Conservation (phyloP, 2,113 vertebrate species). For the Hippocampus barbouri region DNA sequence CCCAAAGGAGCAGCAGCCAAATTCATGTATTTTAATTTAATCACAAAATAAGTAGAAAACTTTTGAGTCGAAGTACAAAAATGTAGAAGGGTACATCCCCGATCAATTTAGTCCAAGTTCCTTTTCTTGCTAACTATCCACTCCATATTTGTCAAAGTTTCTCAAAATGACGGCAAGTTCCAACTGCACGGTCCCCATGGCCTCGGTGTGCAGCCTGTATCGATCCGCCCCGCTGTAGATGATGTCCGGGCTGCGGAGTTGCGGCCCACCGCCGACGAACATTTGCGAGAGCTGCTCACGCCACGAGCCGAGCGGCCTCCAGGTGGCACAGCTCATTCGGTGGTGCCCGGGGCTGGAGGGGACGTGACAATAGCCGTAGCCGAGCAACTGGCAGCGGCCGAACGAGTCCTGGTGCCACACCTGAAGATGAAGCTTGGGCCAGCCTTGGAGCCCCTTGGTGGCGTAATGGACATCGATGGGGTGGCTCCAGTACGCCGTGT, state of each 20-base stretch:
- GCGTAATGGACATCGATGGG: conserved; percentile 87
- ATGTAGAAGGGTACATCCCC: not conserved
- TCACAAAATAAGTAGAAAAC: not conserved
- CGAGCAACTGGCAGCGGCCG: conserved; percentile 79
- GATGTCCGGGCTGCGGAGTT: conserved; percentile 78
- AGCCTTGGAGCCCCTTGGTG: conserved; percentile 88
- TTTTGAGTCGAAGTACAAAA: not conserved
- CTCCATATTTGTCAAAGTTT: conserved; percentile 84
- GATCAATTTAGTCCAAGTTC: not conserved
- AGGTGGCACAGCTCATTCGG: conserved; percentile 77
- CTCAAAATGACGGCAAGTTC: conserved; percentile 78
- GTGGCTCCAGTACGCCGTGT: conserved; percentile 86
- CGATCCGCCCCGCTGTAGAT: conserved; percentile 82
- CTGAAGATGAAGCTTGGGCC: conserved; percentile 87
- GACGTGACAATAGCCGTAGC: conserved; percentile 85
- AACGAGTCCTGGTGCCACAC: conserved; percentile 89
- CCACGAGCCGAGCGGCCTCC: conserved; percentile 85
- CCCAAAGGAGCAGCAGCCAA: no score
- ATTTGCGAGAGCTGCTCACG: conserved; percentile 78
- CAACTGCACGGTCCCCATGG: conserved; percentile 81
- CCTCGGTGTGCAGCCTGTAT: conserved; percentile 82
- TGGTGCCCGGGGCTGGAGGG: conserved; percentile 84
- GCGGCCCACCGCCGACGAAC: conserved; percentile 84
- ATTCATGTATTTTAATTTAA: no score
- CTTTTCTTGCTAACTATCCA: conserved; percentile 72